Base-by-base conservation (phyloP, 2,797 vertebrate species). In the Dromococcyx pavoninus region DNA sequence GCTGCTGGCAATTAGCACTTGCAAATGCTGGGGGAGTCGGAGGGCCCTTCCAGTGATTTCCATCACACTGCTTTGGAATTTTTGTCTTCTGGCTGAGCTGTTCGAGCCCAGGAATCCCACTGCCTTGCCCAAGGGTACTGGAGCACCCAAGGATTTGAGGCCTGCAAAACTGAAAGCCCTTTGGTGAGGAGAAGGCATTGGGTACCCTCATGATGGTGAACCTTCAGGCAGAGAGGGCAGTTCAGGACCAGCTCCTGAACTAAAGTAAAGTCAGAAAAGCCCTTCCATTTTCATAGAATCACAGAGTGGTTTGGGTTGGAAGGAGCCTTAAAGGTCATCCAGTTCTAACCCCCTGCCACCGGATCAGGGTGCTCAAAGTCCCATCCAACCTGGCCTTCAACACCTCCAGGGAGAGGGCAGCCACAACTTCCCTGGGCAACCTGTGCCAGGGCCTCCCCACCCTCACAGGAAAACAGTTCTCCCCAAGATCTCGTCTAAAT, bases 1-100 rank as follows among this genome's bases (percentile, higher is more conserved):
- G 53, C 88, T 82, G 56, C 67, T 92, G 87, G 72, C 81, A 89
- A 74, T 91, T 89, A 92, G 75, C 28, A 24, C 60, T 86, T 0
- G 0, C 12, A 43, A 41, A 72, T 2, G 1, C 78, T 41, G 37
- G 67, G 76, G 75, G 73, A 77, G 61, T 58, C 43, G 0, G 62
- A 44, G 73, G 51, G 51, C 17, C 46, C 72, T 82, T 60, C 62
- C 64, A 56, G 60, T 12, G 30, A 61, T 27, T 74, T 43, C 51
- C 33, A 41, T 58, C 32, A 12, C 28, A 9, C n/a, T 33, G 32
- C 27, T 72, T 30, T 48, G 61, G 53, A 39, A 10, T 37, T 19
- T 70, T 87, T 27, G 21, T 27, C 28, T 65, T 71, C 50, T 57
- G 60, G 35, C 19, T 37, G 57, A 53, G 64, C 39, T 85, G 8